Base-by-base conservation (phyloP, 2,113 vertebrate species). In the Chrysochloris asiatica region DNA sequence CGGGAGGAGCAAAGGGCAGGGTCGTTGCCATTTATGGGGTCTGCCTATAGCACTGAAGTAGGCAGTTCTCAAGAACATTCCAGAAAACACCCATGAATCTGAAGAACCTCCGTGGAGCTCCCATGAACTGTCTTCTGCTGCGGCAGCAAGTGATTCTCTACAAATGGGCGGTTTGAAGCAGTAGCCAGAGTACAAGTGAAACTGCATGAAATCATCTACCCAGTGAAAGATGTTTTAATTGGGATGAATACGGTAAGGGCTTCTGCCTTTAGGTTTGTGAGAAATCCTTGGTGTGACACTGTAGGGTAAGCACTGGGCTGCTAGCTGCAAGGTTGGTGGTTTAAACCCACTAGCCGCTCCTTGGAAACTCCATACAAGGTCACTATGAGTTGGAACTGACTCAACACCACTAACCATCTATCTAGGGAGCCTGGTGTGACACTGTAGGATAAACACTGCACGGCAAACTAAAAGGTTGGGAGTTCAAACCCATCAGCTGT, bases 21-120 rank as follows among this genome's bases (percentile, higher is more conserved):
- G 16, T 33, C 0, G 0, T 36, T 59, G 26, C 56, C n/a, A 56
- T 36, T 21, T 4, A 2, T 59, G 12, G 61, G 38, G 36, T 71
- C 24, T 61, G 13, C 17, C 2, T 14, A 13, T 7, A 61, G 59
- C 83, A 38, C 77, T 10, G 9, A 56, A 77, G 61, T 41, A 71
- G 9, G 8, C 43, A 12, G 36, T 69, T 71, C 79, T 24, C 19
- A 77, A 61, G 67, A 56, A 3, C 22, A 69, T 69, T 48, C n/a
- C 83, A 43, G 59, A 43, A 10, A 36, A 48, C 21, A 28, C 6
- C 22, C 52, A 22, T 50, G 71, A 61, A 30, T 83, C 50, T 71
- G 77, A 61, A 38, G n/a, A 59, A 59, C 36, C 36, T 90, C 43
- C 22, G 2, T 21, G 12, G 26, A 56, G 33, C 2, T 9, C 50